Conservation (phyloP, 2,113 vertebrate species). For the Tetraodon nigroviridis region DNA sequence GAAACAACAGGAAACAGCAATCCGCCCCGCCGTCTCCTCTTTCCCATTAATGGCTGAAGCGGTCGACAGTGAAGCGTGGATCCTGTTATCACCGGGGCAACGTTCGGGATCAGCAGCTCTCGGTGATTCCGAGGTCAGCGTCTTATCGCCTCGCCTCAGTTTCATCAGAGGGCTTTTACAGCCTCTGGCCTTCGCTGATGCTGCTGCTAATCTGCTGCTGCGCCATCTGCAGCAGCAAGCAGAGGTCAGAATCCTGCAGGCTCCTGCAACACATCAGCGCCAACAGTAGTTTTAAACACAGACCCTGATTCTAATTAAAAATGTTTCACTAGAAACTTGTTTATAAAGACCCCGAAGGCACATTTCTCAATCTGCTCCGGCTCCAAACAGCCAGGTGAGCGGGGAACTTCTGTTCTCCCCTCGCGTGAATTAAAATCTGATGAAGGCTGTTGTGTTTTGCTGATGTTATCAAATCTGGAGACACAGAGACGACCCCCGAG, state of each 20-base stretch:
- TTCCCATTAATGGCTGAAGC: constrained; percentile 2
- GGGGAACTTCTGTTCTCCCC: too few species aligned
- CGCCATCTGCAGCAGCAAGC: constrained; percentile 19
- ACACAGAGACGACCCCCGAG: not conserved
- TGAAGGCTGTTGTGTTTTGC: not conserved
- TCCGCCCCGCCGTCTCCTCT: not conserved
- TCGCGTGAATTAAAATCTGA: not conserved
- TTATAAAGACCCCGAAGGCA: not conserved
- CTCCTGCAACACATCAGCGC: not conserved
- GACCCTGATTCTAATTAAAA: too few species aligned
- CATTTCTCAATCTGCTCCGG: not conserved
- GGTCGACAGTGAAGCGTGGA: constrained; percentile 7
- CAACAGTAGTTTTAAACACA: not conserved
- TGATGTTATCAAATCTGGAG: too few species aligned
- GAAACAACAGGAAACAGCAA: constrained; percentile 2
- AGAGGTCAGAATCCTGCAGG: not conserved
- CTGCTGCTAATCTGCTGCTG: constrained; percentile 37
- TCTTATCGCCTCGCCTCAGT: constrained; percentile 37
- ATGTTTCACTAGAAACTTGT: too few species aligned
- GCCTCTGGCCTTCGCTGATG: constrained; percentile 23
- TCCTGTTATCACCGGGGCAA: not conserved
- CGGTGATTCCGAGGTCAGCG: constrained; percentile 21
- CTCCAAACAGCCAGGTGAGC: not conserved
- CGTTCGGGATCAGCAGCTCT: not conserved
- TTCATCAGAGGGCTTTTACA: constrained; percentile 28